Evolutionary conservation across 2,888 invertebrate species (phyloP), one percentile per base, ranked within the genome.

Genomic region (Acleris holmiana): DNA sequence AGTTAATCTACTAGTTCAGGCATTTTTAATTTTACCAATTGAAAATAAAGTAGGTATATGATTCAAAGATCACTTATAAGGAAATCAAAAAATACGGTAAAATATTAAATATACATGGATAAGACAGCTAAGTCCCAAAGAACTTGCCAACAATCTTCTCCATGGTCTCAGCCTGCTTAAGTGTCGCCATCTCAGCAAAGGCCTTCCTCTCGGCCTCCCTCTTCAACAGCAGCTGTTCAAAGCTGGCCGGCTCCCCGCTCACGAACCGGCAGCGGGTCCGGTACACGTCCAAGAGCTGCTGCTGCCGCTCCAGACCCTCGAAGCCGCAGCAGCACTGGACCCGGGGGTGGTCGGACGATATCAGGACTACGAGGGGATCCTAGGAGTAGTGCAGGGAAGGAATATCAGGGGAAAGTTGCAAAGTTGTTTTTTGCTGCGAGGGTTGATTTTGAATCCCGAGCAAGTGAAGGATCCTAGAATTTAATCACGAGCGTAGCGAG

Each of bases 251-350:
- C 47, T 91, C 88, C 0, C 93, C 93, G 64, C 93, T 93, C 0
- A 93, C 89, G 72, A 93, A 88, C 60, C 93, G 75, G 54, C 94
- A 93, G 49, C 91, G 86, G 0, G 86, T 87, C n/a, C 93, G 77
- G 70, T 94, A 94, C 19, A 93, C 91, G 48, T 90, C 89, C 15
- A 93, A 80, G 6, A 91, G 78, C 64, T 83, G 84, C 61, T 93
- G 89, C 66, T 94, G 94, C 0, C 89, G 88, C 19, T 86, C 86
- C 3, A 94, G 72, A 72, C 93, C 89, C 4, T 84, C 83, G 66
- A 93, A 93, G 58, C 85, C 93, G 4, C 92, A 78, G 73, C 94
- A 94, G 70, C 94, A 93, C 59, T 86, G 88, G 2, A 94, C 86
- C 1, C 90, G 83, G 0, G 94, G 94, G 71, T 93, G 93, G 68